These are phyloP conservation scores for Cataglyphis altisquamis DNA, from an alignment of 2,888 invertebrate species.

Conservation along the genomic window DNA sequence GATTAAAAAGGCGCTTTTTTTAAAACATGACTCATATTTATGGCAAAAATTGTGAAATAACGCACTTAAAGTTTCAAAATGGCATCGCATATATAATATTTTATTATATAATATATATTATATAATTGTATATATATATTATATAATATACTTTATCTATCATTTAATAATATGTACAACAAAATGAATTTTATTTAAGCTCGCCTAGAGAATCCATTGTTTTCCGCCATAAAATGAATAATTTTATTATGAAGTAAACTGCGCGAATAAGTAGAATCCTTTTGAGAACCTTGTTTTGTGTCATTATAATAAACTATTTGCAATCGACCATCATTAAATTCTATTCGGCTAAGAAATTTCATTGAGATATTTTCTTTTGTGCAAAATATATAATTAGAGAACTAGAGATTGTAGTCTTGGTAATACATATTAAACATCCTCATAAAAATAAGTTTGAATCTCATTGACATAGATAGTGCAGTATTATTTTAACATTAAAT, in stretches of 20 bases:
- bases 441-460: conserved; percentile 11
- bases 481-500: conserved; percentile 24
- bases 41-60: conserved; percentile 28
- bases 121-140: background rate
- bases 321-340: conserved; percentile 37
- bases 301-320: conserved; percentile 25
- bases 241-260: conserved; percentile 25
- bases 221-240: background rate
- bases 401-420: background rate
- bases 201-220: background rate
- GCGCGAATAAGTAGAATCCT: background rate
- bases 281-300: background rate
- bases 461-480: background rate
- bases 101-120: background rate
- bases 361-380: background rate
- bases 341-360: conserved; percentile 30
- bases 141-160: conserved; percentile 1
- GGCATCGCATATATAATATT: background rate
- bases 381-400: background rate
- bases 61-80: background rate
- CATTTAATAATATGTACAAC: conserved; percentile 10
- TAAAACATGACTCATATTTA: conserved; percentile 2
- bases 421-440: conserved; percentile 5
- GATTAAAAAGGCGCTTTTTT: background rate
- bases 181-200: conserved; percentile 19